Percentiles rank a stretch among this genome's conserved stretches.
phyloP scores from a whole-genome alignment of 2,888 invertebrate species.

The Orchesellides sinensis region DNA sequence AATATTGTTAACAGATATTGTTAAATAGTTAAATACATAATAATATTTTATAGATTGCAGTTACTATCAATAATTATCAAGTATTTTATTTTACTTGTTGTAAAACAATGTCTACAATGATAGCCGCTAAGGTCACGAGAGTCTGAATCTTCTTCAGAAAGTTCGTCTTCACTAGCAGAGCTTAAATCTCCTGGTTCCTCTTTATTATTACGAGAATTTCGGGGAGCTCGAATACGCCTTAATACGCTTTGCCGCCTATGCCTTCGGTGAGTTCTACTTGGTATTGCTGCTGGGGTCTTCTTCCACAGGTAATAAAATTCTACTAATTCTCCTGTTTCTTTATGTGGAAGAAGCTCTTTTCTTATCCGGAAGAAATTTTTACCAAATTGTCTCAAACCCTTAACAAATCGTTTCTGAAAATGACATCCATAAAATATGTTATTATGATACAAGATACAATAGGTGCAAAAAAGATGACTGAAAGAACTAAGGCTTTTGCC shows the following conservation, averaged over 20 bases:
- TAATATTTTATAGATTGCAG: no score
- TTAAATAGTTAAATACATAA: background rate
- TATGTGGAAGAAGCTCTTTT: slow-evolving; percentile 96
- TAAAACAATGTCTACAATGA: slow-evolving; percentile 86
- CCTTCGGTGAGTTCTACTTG: slow-evolving; percentile 95
- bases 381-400: slow-evolving; percentile 98
- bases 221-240: slow-evolving; percentile 90
- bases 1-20: background rate
- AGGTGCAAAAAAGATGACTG: no score
- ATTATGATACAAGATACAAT: background rate
- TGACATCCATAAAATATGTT: background rate
- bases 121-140: slow-evolving; percentile 88
- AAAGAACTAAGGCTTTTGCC: no score
- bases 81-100: slow-evolving; percentile 85
- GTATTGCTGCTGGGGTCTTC: slow-evolving; percentile 98
- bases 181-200: slow-evolving; percentile 80
- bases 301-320: slow-evolving; percentile 99
- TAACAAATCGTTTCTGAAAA: slow-evolving; percentile 93
- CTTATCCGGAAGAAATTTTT: slow-evolving; percentile 96
- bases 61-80: no score
- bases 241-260: slow-evolving; percentile 88
- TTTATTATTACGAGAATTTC: slow-evolving; percentile 87
- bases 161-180: slow-evolving; percentile 84
- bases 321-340: slow-evolving; percentile 97
- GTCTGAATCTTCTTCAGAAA: slow-evolving; percentile 97